Evolutionary conservation across 1,140 invertebrate genomes (phyloP), one percentile per base, ranked within the genome.

Genomic region (Dermatophagoides farinae): DNA sequence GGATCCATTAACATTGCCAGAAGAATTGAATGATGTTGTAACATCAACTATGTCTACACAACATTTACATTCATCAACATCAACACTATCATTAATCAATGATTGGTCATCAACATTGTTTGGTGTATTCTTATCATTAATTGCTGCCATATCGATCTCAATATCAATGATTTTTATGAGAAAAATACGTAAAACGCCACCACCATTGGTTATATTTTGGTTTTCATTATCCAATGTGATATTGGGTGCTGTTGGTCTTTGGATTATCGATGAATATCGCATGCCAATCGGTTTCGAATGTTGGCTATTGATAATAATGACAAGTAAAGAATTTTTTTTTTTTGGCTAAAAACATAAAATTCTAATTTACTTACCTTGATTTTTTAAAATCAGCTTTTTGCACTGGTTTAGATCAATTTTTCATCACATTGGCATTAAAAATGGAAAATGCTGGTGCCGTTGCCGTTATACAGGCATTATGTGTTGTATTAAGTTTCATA

Each of bases 401-500:
- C 66, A 88, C 85, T 73, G 89, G 88, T 70, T 77, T 82, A 25
- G 86, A 86, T 1, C 87, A 90, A 72, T 86, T 90, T 57, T 73
- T 88, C 23, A 70, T 89, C 9, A 88, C 86, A 6, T 75, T 88
- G 66, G 84, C 88, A 8, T 72, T 89, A 50, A 85, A 89, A 72
- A 76, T 87, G 66, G 88, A 91, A 71, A 84, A 88, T 70, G 87
- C 86, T 6, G 86, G 86, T 14, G 85, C 86, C 18, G 85, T 90
- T 0, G 82, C 88, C 0, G 86, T 91, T 61, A 85, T 86, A 16
- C 76, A 87, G 22, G 86, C 86, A 44, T 82, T 83, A 25, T 86
- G 89, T 70, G 88, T 91, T 62, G 84, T 90, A 0, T 87, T 89
- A 72, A 86, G 86, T 16, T 90, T 91, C 69, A 76, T 88, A 57